Evolutionary conservation across 1,140 invertebrate genomes (phyloP), one percentile per base, ranked within the genome.

Genomic region (Ceratoteleas bidentatus): DNA sequence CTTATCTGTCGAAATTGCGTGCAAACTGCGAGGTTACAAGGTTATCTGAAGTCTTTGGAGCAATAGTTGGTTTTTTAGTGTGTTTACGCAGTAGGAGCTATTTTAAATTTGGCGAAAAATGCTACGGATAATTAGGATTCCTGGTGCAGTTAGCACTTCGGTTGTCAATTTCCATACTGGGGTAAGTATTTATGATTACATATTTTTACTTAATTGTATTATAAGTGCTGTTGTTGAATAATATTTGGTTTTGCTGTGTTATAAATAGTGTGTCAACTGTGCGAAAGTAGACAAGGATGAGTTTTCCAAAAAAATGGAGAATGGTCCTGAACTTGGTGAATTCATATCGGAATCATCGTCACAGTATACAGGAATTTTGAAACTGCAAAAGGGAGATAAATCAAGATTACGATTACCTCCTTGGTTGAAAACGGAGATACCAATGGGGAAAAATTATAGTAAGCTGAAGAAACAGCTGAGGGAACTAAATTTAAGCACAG

Each of bases 381-480:
- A 96, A 84, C 92, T 96, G 61, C 95, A 95, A 70, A 96, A 96
- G 86, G 96, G 96, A 4, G 96, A 98, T 81, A 94, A 93, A 34
- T 93, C 95, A 62, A 93, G 98, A 64, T 90, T 99, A 32, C 92
- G 97, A 65, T 91, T 99, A 58, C 99, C 99, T 14, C 97, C 98
- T 54, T 99, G 99, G 99, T 88, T 99, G 36, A 99, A 99, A 89
- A 98, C 95, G 47, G 94, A 97, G 86, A 99, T 99, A 88, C 98
- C 98, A 9, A 95, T 95, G 84, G 98, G 96, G 36, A 93, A 95
- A 85, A 97, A 97, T 91, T 98, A 95, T 88, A 94, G 92, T 80
- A 94, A 94, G 86, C 90, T 99, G 11, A 99, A 99, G 87, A 93
- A 96, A 56, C 96, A 98, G 87, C 91, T 99, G 9, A 92, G 97